Percentiles rank a stretch among this genome's conserved stretches.
These are phyloP conservation scores for Tachyglossus aculeatus DNA, from an alignment of 2,797 vertebrate species.

Conservation along the genomic window DNA sequence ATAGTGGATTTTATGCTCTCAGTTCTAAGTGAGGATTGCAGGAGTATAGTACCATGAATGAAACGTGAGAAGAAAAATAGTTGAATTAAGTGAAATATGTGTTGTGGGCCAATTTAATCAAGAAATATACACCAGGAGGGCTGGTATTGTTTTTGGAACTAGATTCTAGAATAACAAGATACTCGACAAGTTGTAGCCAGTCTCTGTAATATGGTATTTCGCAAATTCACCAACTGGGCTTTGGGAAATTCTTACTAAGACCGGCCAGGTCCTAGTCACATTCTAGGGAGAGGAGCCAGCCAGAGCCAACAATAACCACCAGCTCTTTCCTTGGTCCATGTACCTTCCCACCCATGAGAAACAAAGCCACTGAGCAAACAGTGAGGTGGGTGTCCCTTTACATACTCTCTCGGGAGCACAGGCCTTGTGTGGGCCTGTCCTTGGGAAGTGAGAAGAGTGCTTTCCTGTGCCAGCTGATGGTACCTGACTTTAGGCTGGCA, in stretches of 20 bases:
- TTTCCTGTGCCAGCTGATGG: background rate
- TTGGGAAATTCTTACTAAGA: background rate
- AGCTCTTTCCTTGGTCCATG: background rate
- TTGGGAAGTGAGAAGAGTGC: background rate
- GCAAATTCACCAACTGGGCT: slow-evolving; percentile 6
- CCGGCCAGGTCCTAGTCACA: background rate
- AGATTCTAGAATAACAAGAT: slow-evolving; percentile 36
- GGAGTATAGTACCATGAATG: background rate
- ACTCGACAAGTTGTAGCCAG: slow-evolving; percentile 41
- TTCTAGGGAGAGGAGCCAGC: background rate
- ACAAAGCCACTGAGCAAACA: background rate
- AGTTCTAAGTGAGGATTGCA: slow-evolving; percentile 1
- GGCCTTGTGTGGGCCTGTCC: background rate
- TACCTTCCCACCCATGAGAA: background rate
- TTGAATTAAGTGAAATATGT: slow-evolving; percentile 50
- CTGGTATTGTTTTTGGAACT: slow-evolving; percentile 61
- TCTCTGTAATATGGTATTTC: slow-evolving; percentile 16
- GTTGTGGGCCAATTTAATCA: slow-evolving; percentile 57
- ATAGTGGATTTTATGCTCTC: slow-evolving; percentile 12
- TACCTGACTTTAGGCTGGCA: background rate
- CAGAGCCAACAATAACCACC: background rate
- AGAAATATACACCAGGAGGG: slow-evolving; percentile 20
- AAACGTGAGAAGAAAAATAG: slow-evolving; percentile 16
- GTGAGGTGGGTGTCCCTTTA: rapidly evolving
- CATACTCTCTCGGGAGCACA: too few species aligned